Conservation (phyloP, 2,888 invertebrate species). For the Idaea dimidiata region DNA sequence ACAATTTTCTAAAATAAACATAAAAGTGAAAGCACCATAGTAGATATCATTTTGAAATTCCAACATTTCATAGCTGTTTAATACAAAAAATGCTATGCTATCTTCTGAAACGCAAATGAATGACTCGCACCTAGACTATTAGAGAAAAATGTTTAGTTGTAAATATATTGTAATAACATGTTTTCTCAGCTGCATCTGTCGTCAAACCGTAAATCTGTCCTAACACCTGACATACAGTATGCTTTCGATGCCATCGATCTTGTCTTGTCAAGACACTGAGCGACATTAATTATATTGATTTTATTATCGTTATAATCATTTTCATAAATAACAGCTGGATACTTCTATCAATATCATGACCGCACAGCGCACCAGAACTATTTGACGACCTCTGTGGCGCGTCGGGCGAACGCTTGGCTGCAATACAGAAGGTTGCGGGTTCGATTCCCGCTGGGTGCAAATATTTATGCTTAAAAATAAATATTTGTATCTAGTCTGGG, state of each 20-base stretch:
- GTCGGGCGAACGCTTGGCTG: no score
- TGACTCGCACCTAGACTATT: not conserved
- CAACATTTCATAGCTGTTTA: no score
- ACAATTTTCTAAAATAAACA: no score
- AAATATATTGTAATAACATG: conserved; percentile 17
- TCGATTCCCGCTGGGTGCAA: no score
- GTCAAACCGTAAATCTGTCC: conserved; percentile 48
- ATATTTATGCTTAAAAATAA: no score
- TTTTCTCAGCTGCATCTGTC: conserved; percentile 34
- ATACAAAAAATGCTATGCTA: no score
- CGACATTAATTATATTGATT: not conserved
- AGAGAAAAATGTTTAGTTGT: not conserved
- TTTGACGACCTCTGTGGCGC: no score
- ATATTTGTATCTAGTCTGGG: no score
- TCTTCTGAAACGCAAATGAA: not conserved
- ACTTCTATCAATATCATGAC: not conserved
- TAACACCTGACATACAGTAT: conserved; percentile 41
- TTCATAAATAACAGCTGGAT: not conserved
- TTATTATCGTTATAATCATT: not conserved
- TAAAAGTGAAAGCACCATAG: no score
- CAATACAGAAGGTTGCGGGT: no score
- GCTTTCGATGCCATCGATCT: conserved; percentile 31
- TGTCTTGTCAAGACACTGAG: not conserved
- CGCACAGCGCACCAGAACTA: no score
- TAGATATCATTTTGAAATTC: no score